phyloP scores from a whole-genome alignment of 1,140 invertebrate genomes.

The Spodoptera frugiperda region DNA sequence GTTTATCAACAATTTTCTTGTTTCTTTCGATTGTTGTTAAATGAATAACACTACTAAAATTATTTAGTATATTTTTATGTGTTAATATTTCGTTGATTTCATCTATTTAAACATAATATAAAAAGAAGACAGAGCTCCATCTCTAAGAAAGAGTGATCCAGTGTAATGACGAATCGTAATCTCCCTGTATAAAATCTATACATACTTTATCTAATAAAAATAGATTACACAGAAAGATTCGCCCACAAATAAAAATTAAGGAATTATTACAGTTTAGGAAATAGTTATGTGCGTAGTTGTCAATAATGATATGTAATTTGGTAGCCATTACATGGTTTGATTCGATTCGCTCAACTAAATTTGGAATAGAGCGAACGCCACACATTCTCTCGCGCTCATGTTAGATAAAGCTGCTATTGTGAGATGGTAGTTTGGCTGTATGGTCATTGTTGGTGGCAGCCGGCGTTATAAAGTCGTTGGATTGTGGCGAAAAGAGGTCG shows the following conservation, averaged over 20 bases:
- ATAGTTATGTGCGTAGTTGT: constrained; percentile 32
- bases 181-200: too few species aligned
- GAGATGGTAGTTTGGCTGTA: constrained; percentile 50
- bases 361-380: constrained; percentile 51
- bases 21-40: not conserved
- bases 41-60: too few species aligned
- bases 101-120: too few species aligned
- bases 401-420: constrained; percentile 59
- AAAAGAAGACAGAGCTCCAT: too few species aligned
- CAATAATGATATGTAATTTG: constrained; percentile 33
- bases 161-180: too few species aligned
- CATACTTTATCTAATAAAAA: not conserved
- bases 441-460: constrained; percentile 56
- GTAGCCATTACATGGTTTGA: constrained; percentile 27
- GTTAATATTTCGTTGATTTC: not conserved
- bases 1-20: not conserved
- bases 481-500: constrained; percentile 78
- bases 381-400: constrained; percentile 53
- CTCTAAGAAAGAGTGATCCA: too few species aligned
- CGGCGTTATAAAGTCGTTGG: constrained; percentile 65
- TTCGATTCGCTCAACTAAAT: constrained; percentile 47
- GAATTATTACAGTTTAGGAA: not conserved
- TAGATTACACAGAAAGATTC: not conserved
- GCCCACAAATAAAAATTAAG: not conserved
- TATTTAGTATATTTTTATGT: too few species aligned